A percentile compares a stretch with the other conserved stretches of the same genome.
These are phyloP conservation scores for Anastatus disparis DNA, from an alignment of 1,140 invertebrate species.

Conservation along the genomic window DNA sequence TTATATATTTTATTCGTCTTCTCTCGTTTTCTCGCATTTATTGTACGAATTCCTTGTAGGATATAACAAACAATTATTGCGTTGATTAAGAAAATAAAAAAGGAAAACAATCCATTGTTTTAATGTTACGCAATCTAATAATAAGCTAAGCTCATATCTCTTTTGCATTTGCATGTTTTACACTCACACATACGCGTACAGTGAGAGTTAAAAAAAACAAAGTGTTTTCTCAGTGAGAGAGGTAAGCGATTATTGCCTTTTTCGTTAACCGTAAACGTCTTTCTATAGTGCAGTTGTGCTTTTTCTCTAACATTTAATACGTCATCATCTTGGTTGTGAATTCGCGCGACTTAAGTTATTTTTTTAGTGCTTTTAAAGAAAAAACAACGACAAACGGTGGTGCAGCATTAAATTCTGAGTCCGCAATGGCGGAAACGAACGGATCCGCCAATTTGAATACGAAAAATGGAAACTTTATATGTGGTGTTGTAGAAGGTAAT, in stretches of 20 bases:
- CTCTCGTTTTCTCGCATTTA: not conserved
- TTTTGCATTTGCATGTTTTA: not conserved
- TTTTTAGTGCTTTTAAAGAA: not conserved
- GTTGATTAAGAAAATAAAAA: too few species aligned
- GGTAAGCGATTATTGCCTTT: not conserved
- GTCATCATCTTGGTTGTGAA: not conserved
- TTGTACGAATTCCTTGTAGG: not conserved
- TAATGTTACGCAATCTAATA: not conserved
- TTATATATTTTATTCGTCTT: not conserved
- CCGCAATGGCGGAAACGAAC: constrained; percentile 63
- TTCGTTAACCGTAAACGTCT: not conserved
- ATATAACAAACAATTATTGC: not conserved
- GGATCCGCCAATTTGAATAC: constrained; percentile 70
- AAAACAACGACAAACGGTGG: not conserved
- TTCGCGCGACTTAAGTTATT: not conserved
- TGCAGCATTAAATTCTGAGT: not conserved
- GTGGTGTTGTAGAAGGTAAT: constrained; percentile 91
- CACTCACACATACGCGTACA: not conserved
- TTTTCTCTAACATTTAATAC: not conserved
- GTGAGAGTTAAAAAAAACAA: constrained; percentile 3
- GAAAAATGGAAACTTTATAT: constrained; percentile 83
- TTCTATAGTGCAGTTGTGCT: too few species aligned
- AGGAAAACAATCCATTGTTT: too few species aligned
- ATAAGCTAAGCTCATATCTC: not conserved
- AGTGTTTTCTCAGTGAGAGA: not conserved